Evolutionary conservation across 2,888 invertebrate genomes (phyloP).

Genomic region (Drosophila silvestris): DNA sequence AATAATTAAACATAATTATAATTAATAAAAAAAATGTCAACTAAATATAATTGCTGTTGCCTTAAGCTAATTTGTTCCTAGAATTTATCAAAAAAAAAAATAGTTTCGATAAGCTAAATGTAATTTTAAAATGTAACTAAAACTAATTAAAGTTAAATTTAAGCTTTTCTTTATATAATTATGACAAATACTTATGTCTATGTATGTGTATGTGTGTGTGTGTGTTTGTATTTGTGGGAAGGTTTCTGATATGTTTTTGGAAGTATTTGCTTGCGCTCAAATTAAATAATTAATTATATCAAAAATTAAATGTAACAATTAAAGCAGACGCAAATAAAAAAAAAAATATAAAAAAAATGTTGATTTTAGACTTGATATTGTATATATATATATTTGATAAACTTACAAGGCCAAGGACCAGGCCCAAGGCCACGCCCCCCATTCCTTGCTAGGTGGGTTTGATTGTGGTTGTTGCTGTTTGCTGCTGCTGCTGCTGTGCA

Average conservation of each 20-base stretch:
- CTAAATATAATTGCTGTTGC: constrained; percentile 16
- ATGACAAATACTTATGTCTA: constrained; percentile 40
- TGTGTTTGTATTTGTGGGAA: constrained; percentile 18
- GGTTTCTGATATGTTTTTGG: constrained; percentile 55
- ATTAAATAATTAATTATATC: constrained; percentile 18
- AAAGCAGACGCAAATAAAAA: constrained; percentile 38
- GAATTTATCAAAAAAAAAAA: constrained; percentile 47
- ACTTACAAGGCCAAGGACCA: constrained; percentile 56
- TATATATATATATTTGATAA: constrained; percentile 19
- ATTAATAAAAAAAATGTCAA: constrained; percentile 49
- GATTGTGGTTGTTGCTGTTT: constrained; percentile 8
- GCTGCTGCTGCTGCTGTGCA: constrained; percentile 1
- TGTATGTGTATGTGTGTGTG: constrained; percentile 26
- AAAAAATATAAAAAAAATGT: background rate
- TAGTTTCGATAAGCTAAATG: background rate
- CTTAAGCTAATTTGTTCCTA: constrained; percentile 70
- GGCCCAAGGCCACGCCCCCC: constrained; percentile 58
- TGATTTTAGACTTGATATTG: constrained; percentile 10
- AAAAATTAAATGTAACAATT: constrained; percentile 44
- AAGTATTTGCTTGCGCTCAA: constrained; percentile 39
- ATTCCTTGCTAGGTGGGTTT: constrained; percentile 51
- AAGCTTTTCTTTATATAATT: constrained; percentile 10
- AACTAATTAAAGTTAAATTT: constrained; percentile 27
- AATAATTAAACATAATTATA: constrained; percentile 30
- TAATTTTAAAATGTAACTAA: constrained; percentile 9